A percentile compares a stretch with the other conserved stretches of the same genome.
Conservation (phyloP, 2,888 invertebrate species). For the Boloria selene region DNA sequence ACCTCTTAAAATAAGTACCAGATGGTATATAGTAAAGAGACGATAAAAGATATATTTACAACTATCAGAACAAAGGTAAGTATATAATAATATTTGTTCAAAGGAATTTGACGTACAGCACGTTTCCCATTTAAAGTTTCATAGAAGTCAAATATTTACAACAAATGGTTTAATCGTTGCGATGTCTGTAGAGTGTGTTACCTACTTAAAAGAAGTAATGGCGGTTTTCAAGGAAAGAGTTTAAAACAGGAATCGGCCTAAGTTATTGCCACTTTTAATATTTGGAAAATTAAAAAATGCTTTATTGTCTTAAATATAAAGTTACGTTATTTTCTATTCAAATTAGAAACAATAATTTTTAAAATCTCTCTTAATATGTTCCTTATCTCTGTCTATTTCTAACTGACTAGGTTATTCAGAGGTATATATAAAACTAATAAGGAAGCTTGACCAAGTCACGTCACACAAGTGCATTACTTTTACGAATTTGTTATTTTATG, state of each 20-base stretch:
- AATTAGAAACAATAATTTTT: no score
- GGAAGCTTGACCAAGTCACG: not conserved
- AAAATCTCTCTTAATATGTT: no score
- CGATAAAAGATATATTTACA: constrained; percentile 12
- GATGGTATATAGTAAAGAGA: constrained; percentile 9
- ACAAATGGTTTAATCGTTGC: constrained; percentile 5
- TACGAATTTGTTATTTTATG: constrained; percentile 18
- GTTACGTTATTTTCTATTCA: no score
- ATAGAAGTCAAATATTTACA: constrained; percentile 5
- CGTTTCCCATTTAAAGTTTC: constrained; percentile 1
- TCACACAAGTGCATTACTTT: not conserved
- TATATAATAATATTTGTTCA: no score
- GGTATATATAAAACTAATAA: not conserved
- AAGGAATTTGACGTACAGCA: constrained; percentile 2
- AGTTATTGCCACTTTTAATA: not conserved
- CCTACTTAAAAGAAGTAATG: constrained; percentile 9
- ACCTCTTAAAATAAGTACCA: not conserved
- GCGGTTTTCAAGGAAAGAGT: not conserved
- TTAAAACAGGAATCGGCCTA: not conserved
- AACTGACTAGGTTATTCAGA: not conserved
- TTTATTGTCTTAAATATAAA: no score
- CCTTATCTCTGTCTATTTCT: no score
- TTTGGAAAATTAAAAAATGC: no score
- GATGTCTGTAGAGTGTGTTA: not conserved
- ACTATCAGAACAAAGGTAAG: constrained; percentile 9